Evolutionary conservation across 1,140 invertebrate genomes (phyloP).

Genomic region (Portunus trituberculatus): DNA sequence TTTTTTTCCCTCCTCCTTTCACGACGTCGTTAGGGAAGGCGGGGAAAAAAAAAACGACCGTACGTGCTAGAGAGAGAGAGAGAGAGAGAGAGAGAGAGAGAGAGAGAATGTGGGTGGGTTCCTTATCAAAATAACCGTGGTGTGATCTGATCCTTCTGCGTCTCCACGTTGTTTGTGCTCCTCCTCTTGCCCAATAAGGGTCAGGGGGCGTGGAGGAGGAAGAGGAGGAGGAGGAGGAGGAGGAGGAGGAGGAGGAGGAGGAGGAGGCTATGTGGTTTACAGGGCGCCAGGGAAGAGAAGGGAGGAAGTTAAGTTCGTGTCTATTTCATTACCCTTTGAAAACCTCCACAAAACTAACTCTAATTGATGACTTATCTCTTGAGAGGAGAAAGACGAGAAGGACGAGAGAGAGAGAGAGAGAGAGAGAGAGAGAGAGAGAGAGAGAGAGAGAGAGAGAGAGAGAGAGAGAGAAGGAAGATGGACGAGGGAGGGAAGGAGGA

Average conservation of each 20-base stretch:
- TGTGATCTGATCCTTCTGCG: background rate
- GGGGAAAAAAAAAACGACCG: background rate
- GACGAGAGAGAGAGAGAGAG: no score
- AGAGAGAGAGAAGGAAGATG: no score
- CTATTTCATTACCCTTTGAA: no score
- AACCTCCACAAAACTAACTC: no score
- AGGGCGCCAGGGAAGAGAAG: no score
- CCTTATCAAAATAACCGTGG: background rate
- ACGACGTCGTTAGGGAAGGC: no score
- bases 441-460: no score
- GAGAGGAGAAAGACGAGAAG: background rate
- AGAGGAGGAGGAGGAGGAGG: constrained; percentile 24
- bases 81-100: constrained; percentile 20
- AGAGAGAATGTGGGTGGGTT: background rate
- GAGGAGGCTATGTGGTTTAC: background rate
- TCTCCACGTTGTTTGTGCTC: background rate
- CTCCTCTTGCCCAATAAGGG: background rate
- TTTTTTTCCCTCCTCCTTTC: constrained; percentile 1
- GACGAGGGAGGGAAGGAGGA: no score
- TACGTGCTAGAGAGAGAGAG: background rate
- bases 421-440: no score
- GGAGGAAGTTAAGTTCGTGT: no score
- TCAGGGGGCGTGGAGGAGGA: background rate
- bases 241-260: background rate
- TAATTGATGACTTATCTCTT: no score